Base-by-base conservation (phyloP, 2,888 invertebrate species). In the Chrysopilus asiliformis region DNA sequence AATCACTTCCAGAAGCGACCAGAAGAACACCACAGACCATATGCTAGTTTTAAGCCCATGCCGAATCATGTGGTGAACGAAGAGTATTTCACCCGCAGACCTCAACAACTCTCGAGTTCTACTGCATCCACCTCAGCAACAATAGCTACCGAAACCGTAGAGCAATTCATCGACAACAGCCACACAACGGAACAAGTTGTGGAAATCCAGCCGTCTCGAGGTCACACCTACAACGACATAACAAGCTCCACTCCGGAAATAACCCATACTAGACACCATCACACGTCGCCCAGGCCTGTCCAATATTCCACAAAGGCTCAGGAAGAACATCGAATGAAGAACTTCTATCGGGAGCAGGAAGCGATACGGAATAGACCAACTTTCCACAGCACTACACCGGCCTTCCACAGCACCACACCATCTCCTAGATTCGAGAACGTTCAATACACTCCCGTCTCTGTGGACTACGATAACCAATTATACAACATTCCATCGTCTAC, bases 101-200 rank as follows among this genome's bases (percentile, higher is more conserved):
- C 46, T 37, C 48, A 45, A 25, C 43, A 44, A 3, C 34, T 44
- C 4, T 40, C 46, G 4, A 39, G 43, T 1, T 52, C 55, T n/a
- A 56, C 61, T 36, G 57, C 61, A 9, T 57, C 55, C 1, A 61
- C 67, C 0, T 65, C 64, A 17, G 65, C 66, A 39, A 66, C 52
- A 3, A 49, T 60, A 60, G 43, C 68, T 47, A 51, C 70, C 52
- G 48, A 70, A 53, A 49, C 67, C 50, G 34, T 22, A 8, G 7
- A 10, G n/a, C 47, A 52, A 0, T 51, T 52, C 18, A 59, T 53
- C 32, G 48, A 52, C 0, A 40, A 43, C 33, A 25, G 38, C 6
- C 57, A 52, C 29, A 53, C 54, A 36, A 52, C 58, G 0, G 49
- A 50, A 2, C 53, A 56, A 1, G 54, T 58, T 36, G 46, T 55